Conservation (phyloP, 2,113 vertebrate genomes). For the Theristicus caerulescens region DNA sequence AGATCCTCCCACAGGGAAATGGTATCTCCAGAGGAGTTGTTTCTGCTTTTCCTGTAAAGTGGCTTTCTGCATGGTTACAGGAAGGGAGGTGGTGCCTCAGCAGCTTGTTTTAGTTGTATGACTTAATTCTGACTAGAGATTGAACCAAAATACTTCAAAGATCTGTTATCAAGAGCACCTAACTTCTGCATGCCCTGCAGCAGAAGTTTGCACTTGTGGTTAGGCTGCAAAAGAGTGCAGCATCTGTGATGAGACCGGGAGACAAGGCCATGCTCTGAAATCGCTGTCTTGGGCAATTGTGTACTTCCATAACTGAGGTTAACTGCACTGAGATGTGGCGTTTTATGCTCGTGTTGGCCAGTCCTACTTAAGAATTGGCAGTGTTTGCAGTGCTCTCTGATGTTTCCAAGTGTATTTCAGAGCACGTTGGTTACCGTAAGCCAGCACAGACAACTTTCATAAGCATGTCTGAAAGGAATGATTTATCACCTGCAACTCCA, state of each 20-base stretch:
- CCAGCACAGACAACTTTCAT: not conserved
- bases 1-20: rapidly evolving
- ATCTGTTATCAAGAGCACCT: rapidly evolving
- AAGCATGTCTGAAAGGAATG: not conserved
- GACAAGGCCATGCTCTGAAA: not conserved
- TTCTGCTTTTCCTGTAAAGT: not conserved
- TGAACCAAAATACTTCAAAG: not conserved
- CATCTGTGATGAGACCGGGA: not conserved
- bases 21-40: rapidly evolving
- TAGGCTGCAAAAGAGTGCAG: not conserved
- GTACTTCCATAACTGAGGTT: not conserved
- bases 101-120: rapidly evolving
- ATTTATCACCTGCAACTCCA: not conserved
- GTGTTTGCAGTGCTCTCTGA: not conserved
- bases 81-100: too few relatives aligned
- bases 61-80: not conserved
- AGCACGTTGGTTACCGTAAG: not conserved
- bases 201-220: rapidly evolving
- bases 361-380: not conserved
- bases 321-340: rapidly evolving
- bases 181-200: rapidly evolving
- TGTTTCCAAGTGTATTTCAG: not conserved
- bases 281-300: too few relatives aligned
- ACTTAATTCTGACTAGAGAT: rapidly evolving
- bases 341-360: not conserved